Base-by-base conservation (phyloP, 1,140 invertebrate genomes). In the Drosophila setifemur region DNA sequence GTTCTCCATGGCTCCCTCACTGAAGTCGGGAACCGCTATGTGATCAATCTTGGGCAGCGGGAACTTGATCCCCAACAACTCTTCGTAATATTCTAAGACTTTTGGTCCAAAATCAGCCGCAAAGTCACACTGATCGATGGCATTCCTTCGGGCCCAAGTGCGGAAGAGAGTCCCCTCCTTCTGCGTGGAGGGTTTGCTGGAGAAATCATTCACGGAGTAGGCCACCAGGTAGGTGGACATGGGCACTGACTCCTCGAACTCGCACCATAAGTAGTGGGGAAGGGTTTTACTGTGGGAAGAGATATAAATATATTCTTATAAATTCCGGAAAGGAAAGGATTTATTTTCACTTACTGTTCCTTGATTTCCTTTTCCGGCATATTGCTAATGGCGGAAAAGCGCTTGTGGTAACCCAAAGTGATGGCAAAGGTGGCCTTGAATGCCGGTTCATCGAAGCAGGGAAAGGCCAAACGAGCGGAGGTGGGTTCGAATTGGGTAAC, bases 371-470 rank as follows among this genome's bases (percentile, higher is more conserved):
- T 75, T 1, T 93, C 48, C 0, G 93, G 94, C 96, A 23, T 40
- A 23, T 11, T 11, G 6, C 4, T 42, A 5, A 42, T 5, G 5
- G 4, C 18, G 5, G 0, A 93, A 76, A 94, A 94, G 2, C 93
- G 91, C 37, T 92, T 91, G 21, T 93, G 90, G 60, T 95, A 93
- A 1, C 93, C 94, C 18, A 98, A 90, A n/a, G 91, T 94, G n/a
- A 98, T 93, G 14, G 91, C 91, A 88, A 97, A 99, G 4, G 92
- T 95, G 0, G 97, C 96, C 89, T 99, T 99, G 78, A 97, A 93
- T 2, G 91, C 92, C 0, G 98, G 98, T 86, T 99, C 98, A 89
- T 99, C 98, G 88, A 98, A 98, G 90, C 97, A 99, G 0, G 98
- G 97, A 90, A 99, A 98, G 1, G 95, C 97, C 45, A 94, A 92